phyloP scores from a whole-genome alignment of 2,888 invertebrate genomes.

The Drosophila kokeensis region DNA sequence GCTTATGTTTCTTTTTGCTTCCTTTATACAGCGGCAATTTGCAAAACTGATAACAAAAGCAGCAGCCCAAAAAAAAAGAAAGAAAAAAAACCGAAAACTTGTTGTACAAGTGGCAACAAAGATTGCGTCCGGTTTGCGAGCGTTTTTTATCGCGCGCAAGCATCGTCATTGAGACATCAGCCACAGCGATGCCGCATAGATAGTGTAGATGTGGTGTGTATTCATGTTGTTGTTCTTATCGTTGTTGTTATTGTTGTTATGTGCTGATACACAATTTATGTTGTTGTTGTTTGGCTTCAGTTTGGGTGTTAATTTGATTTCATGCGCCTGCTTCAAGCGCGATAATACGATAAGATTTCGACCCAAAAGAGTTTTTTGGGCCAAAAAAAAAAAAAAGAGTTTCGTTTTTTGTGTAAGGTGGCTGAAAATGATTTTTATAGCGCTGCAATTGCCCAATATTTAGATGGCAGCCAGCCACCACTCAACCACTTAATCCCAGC shows the following conservation, averaged over 20 bases:
- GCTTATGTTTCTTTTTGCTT: slow-evolving; percentile 21
- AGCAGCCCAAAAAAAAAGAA: slow-evolving; percentile 29
- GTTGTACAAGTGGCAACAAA: slow-evolving; percentile 37
- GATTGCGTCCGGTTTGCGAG: slow-evolving; percentile 48
- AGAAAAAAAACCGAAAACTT: slow-evolving; percentile 20
- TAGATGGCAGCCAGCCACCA: slow-evolving; percentile 6
- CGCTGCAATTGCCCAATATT: slow-evolving; percentile 42
- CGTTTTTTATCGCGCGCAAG: slow-evolving; percentile 57
- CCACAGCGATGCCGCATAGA: slow-evolving; percentile 58
- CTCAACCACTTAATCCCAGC: slow-evolving; percentile 45
- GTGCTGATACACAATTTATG: slow-evolving; percentile 1
- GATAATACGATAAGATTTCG: slow-evolving; percentile 74
- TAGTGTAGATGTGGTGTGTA: slow-evolving; percentile 34
- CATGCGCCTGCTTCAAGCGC: slow-evolving; percentile 44
- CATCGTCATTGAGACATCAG: slow-evolving; percentile 69
- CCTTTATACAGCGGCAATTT: slow-evolving; percentile 43
- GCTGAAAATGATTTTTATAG: slow-evolving; percentile 64
- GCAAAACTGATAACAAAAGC: slow-evolving; percentile 56
- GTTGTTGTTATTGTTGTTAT: slow-evolving; percentile 10
- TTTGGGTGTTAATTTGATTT: slow-evolving; percentile 77
- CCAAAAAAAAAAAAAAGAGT: background rate
- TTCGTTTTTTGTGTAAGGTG: slow-evolving; percentile 32
- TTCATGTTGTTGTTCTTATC: slow-evolving; percentile 12
- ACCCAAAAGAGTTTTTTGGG: slow-evolving; percentile 15
- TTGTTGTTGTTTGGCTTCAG: slow-evolving; percentile 28